Evolutionary conservation across 2,888 invertebrate species (phyloP).

Genomic region (Drosophila neotestacea): DNA sequence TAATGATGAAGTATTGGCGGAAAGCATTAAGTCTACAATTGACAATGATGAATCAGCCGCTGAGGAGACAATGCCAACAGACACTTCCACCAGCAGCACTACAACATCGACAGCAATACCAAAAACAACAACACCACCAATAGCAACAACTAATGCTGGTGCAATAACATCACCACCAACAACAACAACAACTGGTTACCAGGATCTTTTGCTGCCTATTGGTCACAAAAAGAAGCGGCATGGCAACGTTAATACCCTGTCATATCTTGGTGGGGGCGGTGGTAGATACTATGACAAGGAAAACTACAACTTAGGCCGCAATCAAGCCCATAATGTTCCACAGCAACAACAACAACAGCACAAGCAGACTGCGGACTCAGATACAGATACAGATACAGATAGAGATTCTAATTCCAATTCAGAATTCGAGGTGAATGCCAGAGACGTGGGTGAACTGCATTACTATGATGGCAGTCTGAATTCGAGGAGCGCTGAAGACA

Average conservation of each 20-base stretch:
- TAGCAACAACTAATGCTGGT: not conserved
- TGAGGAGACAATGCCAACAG: not conserved
- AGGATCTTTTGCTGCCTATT: conserved; percentile 26
- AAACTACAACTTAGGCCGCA: conserved; percentile 30
- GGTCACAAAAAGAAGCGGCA: conserved; percentile 52
- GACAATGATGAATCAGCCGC: conserved; percentile 69
- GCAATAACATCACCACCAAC: conserved; percentile 3
- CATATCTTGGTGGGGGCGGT: conserved; percentile 7
- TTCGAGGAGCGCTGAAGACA: conserved; percentile 8
- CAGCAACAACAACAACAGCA: not conserved
- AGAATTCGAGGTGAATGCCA: conserved; percentile 21
- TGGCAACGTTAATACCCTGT: conserved; percentile 23
- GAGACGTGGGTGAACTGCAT: conserved; percentile 57
- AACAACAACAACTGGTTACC: conserved; percentile 11
- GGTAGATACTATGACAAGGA: conserved; percentile 29
- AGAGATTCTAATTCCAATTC: too few relatives aligned
- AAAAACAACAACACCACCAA: conserved; percentile 2
- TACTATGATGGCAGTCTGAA: conserved; percentile 44
- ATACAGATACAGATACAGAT: not conserved
- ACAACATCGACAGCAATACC: conserved; percentile 9
- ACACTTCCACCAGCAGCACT: conserved; percentile 13
- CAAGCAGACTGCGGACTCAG: not conserved
- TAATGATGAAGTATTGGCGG: conserved; percentile 66
- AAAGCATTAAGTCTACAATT: conserved; percentile 54
- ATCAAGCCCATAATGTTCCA: conserved; percentile 31